Conservation (phyloP, 2,888 invertebrate species). For the Mythimna vitellina region DNA sequence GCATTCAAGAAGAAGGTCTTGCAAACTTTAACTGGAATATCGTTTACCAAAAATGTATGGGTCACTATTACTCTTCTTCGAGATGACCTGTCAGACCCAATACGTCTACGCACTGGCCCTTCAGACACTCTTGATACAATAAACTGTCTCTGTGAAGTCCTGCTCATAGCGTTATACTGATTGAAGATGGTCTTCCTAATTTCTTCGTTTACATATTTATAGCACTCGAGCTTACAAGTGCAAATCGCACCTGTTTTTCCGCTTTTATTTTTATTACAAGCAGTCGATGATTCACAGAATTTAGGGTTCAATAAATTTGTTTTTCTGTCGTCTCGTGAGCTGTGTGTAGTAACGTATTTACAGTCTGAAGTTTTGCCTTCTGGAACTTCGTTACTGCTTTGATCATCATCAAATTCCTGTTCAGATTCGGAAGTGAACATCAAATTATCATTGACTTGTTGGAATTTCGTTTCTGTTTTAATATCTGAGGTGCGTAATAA, state of each 20-base stretch:
- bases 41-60: constrained; percentile 23
- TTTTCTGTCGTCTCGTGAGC: not conserved
- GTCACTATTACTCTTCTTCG: constrained; percentile 6
- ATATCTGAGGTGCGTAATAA: not conserved
- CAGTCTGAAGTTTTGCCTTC: not conserved
- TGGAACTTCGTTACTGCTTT: not conserved
- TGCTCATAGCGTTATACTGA: constrained; percentile 7
- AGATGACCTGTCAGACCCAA: constrained; percentile 14
- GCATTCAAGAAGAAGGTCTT: constrained; percentile 20
- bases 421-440: not conserved
- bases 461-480: not conserved
- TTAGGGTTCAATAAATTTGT: not conserved
- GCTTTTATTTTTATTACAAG: not conserved
- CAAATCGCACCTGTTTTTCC: not conserved
- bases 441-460: constrained; percentile 1
- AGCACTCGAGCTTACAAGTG: constrained; percentile 7
- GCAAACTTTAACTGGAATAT: constrained; percentile 11
- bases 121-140: constrained; percentile 12
- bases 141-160: constrained; percentile 6
- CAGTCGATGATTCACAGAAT: not conserved
- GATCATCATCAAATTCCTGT: not conserved
- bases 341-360: not conserved
- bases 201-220: constrained; percentile 16
- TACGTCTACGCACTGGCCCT: constrained; percentile 17
- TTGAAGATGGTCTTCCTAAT: not conserved